Conservation (phyloP, 2,888 invertebrate species). For the Sisyra nigra region DNA sequence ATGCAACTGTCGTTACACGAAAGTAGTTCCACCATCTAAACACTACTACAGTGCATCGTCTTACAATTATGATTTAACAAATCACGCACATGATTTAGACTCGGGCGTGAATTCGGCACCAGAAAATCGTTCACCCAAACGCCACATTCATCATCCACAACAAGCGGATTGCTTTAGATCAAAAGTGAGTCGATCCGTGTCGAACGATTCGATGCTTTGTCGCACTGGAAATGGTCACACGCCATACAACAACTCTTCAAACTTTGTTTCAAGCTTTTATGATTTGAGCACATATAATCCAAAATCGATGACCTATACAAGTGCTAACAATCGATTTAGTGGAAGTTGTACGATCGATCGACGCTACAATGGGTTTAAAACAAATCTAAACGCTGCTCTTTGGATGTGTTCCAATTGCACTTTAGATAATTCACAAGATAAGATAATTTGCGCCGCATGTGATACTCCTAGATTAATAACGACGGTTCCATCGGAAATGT, state of each 20-base stretch:
- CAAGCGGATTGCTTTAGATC: constrained; percentile 27
- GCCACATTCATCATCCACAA: constrained; percentile 29
- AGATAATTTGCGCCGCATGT: constrained; percentile 58
- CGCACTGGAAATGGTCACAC: neutral
- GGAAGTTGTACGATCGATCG: constrained; percentile 31
- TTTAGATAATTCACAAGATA: constrained; percentile 48
- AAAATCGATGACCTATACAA: constrained; percentile 13
- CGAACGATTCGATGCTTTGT: constrained; percentile 44
- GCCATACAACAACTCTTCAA: constrained; percentile 6
- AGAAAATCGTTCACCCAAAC: constrained; percentile 27
- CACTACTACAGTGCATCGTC: constrained; percentile 8
- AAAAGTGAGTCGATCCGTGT: constrained; percentile 42
- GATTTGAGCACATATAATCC: constrained; percentile 8
- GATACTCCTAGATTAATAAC: constrained; percentile 35
- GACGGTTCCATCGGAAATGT: constrained; percentile 7
- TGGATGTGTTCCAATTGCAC: constrained; percentile 67
- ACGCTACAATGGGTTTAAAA: constrained; percentile 25
- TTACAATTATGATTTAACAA: constrained; percentile 7
- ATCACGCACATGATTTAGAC: constrained; percentile 12
- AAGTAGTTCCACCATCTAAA: constrained; percentile 16
- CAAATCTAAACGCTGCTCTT: constrained; percentile 33
- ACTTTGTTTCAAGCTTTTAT: constrained; percentile 8
- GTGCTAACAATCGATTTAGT: constrained; percentile 22
- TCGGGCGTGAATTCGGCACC: constrained; percentile 16
- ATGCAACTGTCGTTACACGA: constrained; percentile 24